Base-by-base conservation (phyloP, 92 coral and sea anemone species). In the Paragorgia papillata region DNA sequence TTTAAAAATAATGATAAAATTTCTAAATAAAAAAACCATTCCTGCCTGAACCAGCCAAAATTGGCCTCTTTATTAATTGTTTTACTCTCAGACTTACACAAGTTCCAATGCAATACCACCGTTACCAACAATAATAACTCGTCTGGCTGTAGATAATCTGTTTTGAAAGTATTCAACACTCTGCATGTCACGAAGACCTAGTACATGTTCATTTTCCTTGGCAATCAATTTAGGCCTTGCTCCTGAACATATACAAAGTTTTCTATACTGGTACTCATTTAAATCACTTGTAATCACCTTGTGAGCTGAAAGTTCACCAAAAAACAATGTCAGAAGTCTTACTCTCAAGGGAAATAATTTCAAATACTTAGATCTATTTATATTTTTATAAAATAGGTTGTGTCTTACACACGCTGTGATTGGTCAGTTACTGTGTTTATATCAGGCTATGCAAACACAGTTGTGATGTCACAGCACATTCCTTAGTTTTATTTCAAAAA, bases 41-140 rank as follows among this genome's bases (percentile, higher is more conserved):
- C n/a, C n/a, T n/a, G n/a, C n/a, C n/a, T n/a, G n/a, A n/a, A n/a
- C n/a, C n/a, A n/a, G n/a, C n/a, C n/a, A n/a, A n/a, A n/a, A n/a
- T n/a, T n/a, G n/a, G n/a, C n/a, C n/a, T n/a, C n/a, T n/a, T n/a
- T n/a, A n/a, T n/a, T n/a, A n/a, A n/a, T n/a, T n/a, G n/a, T n/a
- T n/a, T n/a, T n/a, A n/a, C 29, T 3, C 21, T 9, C 0, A 57
- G 8, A 82, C 97, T 87, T 83, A 94, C 98, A 83, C 97, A 71
- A 94, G 88, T 70, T 94, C 98, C 69, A 94, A 46, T 43, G 98
- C 97, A 81, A 91, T 94, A 49, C 98, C 98, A 12, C 98, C 98
- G 87, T 94, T 94, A 35, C 98, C 98, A 71, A 94, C 84, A 46
- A 94, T 60, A 1, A 86, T 88, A 15, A 94, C 92, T 68, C 92